Conservation (phyloP, 2,113 vertebrate genomes). For the Dasyornis broadbenti region DNA sequence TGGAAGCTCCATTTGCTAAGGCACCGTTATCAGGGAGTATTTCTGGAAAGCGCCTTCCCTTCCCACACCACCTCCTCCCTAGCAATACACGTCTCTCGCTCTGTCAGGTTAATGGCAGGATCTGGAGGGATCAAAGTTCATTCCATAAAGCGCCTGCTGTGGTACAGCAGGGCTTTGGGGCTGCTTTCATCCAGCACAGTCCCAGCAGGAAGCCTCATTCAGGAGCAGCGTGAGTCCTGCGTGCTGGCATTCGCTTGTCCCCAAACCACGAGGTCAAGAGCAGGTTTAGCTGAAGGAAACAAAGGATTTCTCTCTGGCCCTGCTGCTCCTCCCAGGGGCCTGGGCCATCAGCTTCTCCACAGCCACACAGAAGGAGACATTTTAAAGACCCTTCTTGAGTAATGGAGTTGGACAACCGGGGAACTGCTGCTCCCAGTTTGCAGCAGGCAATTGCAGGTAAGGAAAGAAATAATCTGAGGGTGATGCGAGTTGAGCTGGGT, state of each 20-base stretch:
- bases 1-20: background rate
- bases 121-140: background rate
- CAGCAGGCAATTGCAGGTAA: background rate
- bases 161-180: background rate
- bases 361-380: background rate
- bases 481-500: background rate
- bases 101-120: background rate
- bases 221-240: conserved; percentile 8
- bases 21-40: background rate
- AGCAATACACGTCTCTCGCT: background rate
- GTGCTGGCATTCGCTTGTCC: background rate
- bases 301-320: background rate
- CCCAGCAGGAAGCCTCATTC: background rate
- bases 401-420: background rate
- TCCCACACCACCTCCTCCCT: conserved; percentile 8
- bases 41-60: background rate
- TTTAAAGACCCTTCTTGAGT: background rate
- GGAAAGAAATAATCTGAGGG: background rate
- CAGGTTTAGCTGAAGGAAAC: conserved; percentile 1
- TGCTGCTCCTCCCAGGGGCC: background rate
- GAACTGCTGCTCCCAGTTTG: background rate
- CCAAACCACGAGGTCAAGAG: background rate
- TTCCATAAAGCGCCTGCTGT: background rate
- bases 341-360: background rate
- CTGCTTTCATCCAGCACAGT: background rate